phyloP scores from a whole-genome alignment of 2,888 invertebrate genomes.

The Sturmia bella region DNA sequence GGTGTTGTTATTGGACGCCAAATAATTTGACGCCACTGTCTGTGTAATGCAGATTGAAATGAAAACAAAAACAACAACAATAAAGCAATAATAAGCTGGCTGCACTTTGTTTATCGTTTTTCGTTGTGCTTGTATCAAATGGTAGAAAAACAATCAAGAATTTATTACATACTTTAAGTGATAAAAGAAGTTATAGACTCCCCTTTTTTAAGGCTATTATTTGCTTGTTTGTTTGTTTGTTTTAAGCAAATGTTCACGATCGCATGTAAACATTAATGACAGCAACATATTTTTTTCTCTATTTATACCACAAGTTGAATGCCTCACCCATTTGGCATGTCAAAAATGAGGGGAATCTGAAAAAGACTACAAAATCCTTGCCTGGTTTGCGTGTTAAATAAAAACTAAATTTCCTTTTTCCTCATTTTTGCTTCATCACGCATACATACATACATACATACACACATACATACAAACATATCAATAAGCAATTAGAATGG shows the following conservation, averaged over 20 bases:
- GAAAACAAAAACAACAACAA: too few relatives aligned
- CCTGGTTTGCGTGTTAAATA: constrained; percentile 45
- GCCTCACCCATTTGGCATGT: constrained; percentile 56
- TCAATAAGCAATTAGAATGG: too few relatives aligned
- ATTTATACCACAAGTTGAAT: constrained; percentile 3
- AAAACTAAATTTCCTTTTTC: constrained; percentile 50
- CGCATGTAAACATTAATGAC: constrained; percentile 34
- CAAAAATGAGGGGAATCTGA: not conserved
- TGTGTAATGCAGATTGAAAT: constrained; percentile 29
- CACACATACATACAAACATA: too few relatives aligned
- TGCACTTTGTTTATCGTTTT: not conserved
- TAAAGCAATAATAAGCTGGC: not conserved
- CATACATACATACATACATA: not conserved
- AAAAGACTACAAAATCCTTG: not conserved
- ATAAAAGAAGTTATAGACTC: constrained; percentile 28
- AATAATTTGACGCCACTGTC: constrained; percentile 64
- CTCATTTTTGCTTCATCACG: constrained; percentile 19
- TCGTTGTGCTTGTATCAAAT: constrained; percentile 22
- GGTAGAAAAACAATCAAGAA: constrained; percentile 37
- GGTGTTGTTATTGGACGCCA: constrained; percentile 64
- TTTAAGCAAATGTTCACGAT: not conserved
- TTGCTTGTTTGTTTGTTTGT: constrained; percentile 20
- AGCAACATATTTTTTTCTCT: constrained; percentile 12
- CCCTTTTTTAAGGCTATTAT: constrained; percentile 29
- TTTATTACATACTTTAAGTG: constrained; percentile 49